Evolutionary conservation across 2,113 vertebrate genomes (phyloP).

Genomic region (Canis aureus): DNA sequence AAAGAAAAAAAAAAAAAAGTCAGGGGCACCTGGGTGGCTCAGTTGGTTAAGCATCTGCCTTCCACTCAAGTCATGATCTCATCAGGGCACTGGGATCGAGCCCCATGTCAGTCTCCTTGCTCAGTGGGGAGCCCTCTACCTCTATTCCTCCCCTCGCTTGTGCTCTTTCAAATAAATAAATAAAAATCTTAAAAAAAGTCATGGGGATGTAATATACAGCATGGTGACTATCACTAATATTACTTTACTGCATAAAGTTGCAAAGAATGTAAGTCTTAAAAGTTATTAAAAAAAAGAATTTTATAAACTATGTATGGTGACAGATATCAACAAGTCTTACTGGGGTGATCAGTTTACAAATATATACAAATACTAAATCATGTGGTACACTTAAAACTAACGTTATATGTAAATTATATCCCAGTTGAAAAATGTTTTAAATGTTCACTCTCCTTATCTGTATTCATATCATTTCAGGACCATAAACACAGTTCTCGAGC

Average conservation of each 20-base stretch:
- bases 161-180: not conserved
- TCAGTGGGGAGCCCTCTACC: not conserved
- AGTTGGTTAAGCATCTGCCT: not conserved
- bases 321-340: not conserved
- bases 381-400: not conserved
- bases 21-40: too few relatives aligned
- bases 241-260: not conserved
- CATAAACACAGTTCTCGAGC: not conserved
- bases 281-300: not conserved
- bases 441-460: not conserved
- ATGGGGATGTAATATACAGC: not conserved
- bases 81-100: not conserved
- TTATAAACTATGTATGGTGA: not conserved
- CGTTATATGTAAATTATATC: not conserved
- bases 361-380: not conserved
- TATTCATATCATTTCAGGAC: not conserved
- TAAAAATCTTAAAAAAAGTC: not conserved
- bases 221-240: not conserved
- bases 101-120: not conserved
- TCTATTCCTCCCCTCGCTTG: not conserved
- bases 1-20: not conserved
- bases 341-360: not conserved
- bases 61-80: not conserved
- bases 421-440: not conserved
- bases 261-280: not conserved